Percentiles rank a stretch among this genome's conserved stretches.
phyloP scores from a whole-genome alignment of 2,797 vertebrate species.

The Muraenolepis orangiensis region DNA sequence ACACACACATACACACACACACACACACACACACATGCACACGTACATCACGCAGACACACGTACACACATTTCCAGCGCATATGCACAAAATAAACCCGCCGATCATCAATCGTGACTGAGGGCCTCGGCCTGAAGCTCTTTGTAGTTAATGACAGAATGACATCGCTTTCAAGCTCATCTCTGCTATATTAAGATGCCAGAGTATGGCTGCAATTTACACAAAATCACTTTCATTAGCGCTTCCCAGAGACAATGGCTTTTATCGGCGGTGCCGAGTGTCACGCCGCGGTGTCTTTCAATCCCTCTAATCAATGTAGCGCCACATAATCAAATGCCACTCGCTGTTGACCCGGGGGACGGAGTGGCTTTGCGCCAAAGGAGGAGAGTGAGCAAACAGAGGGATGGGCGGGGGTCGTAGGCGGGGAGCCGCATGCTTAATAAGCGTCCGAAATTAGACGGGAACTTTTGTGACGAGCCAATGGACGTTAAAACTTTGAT shows the following conservation, averaged over 20 bases:
- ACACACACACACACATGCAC: slow-evolving; percentile 35
- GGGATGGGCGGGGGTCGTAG: background rate
- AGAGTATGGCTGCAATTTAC: slow-evolving; percentile 56
- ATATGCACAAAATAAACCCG: background rate
- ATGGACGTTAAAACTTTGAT: slow-evolving; percentile 49
- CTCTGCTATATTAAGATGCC: slow-evolving; percentile 58
- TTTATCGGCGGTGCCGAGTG: slow-evolving; percentile 10
- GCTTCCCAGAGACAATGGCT: slow-evolving; percentile 44
- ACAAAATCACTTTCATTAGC: slow-evolving; percentile 62
- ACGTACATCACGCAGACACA: too few relatives aligned
- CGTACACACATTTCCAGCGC: slow-evolving; percentile 15
- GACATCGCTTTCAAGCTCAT: slow-evolving; percentile 53
- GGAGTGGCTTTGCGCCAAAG: background rate
- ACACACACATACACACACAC: slow-evolving; percentile 24
- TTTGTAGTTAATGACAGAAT: slow-evolving; percentile 48
- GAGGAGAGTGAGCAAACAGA: background rate
- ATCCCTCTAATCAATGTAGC: background rate
- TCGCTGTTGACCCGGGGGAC: background rate
- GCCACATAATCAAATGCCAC: background rate
- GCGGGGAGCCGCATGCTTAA: background rate
- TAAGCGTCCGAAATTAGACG: background rate
- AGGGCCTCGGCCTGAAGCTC: slow-evolving; percentile 33
- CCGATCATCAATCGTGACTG: slow-evolving; percentile 34
- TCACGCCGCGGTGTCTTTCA: background rate
- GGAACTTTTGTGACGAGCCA: slow-evolving; percentile 50